phyloP scores from a whole-genome alignment of 1,140 invertebrate genomes.

The Drosophila sp. region DNA sequence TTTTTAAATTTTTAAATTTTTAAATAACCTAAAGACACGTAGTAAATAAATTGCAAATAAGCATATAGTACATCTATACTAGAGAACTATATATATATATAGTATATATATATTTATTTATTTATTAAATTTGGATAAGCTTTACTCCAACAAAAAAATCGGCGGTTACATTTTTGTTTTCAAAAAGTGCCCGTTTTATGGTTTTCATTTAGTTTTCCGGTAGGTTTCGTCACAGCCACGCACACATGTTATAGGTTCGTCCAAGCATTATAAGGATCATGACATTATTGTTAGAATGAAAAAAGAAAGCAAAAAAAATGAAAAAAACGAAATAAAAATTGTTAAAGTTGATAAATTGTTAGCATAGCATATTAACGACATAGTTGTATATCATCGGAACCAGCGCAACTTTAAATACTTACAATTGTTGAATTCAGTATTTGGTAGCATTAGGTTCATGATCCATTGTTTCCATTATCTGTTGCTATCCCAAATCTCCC shows the following conservation, averaged over 20 bases:
- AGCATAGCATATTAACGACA: slow-evolving; percentile 55
- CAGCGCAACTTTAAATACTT: slow-evolving; percentile 67
- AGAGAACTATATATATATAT: slow-evolving; percentile 31
- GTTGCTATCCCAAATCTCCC: slow-evolving; percentile 48
- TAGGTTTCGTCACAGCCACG: slow-evolving; percentile 60
- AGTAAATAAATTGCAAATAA: slow-evolving; percentile 46
- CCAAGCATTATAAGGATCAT: slow-evolving; percentile 52
- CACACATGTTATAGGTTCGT: slow-evolving; percentile 58
- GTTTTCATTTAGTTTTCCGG: slow-evolving; percentile 55
- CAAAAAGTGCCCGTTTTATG: slow-evolving; percentile 58
- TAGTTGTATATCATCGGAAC: slow-evolving; percentile 48
- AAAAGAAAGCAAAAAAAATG: slow-evolving; percentile 4
- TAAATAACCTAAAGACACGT: slow-evolving; percentile 44
- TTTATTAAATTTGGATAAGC: slow-evolving; percentile 60
- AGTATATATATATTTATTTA: slow-evolving; percentile 36
- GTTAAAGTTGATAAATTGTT: slow-evolving; percentile 77
- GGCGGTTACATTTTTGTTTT: slow-evolving; percentile 54
- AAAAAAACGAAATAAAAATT: slow-evolving; percentile 50
- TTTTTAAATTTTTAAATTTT: slow-evolving; percentile 50
- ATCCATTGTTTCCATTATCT: slow-evolving; percentile 81
- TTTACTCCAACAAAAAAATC: slow-evolving; percentile 58
- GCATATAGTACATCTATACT: slow-evolving; percentile 27
- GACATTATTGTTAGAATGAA: slow-evolving; percentile 64
- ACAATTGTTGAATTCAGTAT: slow-evolving; percentile 77
- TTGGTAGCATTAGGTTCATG: slow-evolving; percentile 71